phyloP scores from a whole-genome alignment of 2,113 vertebrate genomes.

The Tachuris rubrigastra region DNA sequence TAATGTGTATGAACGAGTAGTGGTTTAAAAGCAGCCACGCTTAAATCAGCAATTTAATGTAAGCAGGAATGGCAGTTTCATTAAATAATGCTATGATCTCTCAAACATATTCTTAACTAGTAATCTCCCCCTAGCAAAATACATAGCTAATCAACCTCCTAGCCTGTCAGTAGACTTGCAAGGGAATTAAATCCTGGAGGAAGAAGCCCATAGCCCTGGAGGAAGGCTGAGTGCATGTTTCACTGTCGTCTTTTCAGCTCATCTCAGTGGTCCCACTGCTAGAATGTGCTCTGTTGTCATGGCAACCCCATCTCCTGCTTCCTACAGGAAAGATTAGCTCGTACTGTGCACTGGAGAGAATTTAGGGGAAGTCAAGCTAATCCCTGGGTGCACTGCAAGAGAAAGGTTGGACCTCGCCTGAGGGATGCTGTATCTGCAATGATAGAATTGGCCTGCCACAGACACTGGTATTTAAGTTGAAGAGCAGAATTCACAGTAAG shows the following conservation, averaged over 20 bases:
- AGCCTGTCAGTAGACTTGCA: slow-evolving; percentile 69
- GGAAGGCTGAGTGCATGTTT: slow-evolving; percentile 78
- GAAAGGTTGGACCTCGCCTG: slow-evolving; percentile 84
- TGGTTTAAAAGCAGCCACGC: slow-evolving; percentile 41
- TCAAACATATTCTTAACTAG: slow-evolving; percentile 61
- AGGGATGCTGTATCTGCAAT: slow-evolving; percentile 79
- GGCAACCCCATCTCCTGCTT: slow-evolving; percentile 86
- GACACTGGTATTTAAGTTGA: slow-evolving; percentile 81
- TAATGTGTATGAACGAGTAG: neutral
- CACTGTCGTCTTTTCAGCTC: slow-evolving; percentile 79
- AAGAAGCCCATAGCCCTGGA: slow-evolving; percentile 72
- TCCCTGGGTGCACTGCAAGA: slow-evolving; percentile 83
- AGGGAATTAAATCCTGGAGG: slow-evolving; percentile 77
- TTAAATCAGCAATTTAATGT: slow-evolving; percentile 44
- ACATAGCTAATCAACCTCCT: slow-evolving; percentile 70
- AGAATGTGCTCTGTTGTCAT: slow-evolving; percentile 86
- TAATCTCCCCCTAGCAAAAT: slow-evolving; percentile 67
- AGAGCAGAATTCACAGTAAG: slow-evolving; percentile 82
- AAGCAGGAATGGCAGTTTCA: slow-evolving; percentile 55
- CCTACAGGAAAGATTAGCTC: slow-evolving; percentile 87
- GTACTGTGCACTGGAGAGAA: slow-evolving; percentile 84
- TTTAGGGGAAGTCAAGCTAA: slow-evolving; percentile 86
- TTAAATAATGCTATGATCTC: slow-evolving; percentile 68
- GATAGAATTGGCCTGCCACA: slow-evolving; percentile 80
- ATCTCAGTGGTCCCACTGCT: slow-evolving; percentile 82